Conservation (phyloP, 2,113 vertebrate genomes). For the Sturnus vulgaris region DNA sequence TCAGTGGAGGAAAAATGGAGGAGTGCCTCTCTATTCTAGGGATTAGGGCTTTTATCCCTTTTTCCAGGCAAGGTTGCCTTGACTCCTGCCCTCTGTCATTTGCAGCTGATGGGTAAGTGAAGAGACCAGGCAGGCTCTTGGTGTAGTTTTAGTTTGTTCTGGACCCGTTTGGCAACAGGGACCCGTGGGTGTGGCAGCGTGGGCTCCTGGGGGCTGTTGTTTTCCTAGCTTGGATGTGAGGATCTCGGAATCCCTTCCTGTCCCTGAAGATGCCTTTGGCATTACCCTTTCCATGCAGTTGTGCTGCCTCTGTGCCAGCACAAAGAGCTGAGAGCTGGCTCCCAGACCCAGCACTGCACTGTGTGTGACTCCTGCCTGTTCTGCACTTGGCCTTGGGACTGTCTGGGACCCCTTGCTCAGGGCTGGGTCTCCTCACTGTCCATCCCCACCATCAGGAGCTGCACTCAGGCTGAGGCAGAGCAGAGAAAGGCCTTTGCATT, state of each 20-base stretch:
- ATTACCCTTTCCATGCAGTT: neutral
- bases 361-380: neutral
- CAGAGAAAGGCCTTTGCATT: neutral
- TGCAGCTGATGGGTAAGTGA: neutral
- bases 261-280: neutral
- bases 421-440: neutral
- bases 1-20: neutral
- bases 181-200: rapidly evolving
- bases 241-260: neutral
- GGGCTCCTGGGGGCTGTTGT: neutral
- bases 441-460: neutral
- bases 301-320: neutral
- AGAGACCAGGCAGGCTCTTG: neutral
- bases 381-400: neutral
- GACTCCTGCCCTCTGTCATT: neutral
- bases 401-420: neutral
- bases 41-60: neutral
- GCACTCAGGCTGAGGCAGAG: neutral
- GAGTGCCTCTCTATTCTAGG: neutral
- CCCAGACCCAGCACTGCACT: neutral
- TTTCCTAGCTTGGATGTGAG: neutral
- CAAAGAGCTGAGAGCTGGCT: neutral
- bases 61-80: neutral
- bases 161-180: neutral
- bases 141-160: neutral